Evolutionary conservation across 1,140 invertebrate species (phyloP), one percentile per base, ranked within the genome.

Genomic region (Oedothorax gibbosus): DNA sequence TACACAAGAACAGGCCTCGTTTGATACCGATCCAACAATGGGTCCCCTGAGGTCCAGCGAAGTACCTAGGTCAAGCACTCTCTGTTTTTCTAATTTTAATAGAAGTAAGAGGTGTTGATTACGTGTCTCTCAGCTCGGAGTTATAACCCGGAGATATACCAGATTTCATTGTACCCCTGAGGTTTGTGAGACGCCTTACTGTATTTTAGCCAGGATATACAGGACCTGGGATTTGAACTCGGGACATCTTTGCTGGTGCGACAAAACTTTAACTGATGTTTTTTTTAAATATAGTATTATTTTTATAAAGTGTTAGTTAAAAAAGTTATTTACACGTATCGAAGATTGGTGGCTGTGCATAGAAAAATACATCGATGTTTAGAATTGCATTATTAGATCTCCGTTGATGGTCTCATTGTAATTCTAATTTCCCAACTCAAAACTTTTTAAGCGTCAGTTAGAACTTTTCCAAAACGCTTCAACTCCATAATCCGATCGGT

Each of bases 31-130:
- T 83, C 69, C 35, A 49, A 35, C n/a, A 64, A 83, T 75, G 80
- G 75, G 69, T 57, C 80, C 80, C 80, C 11, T 18, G 71, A 51
- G 75, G 65, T 62, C 53, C 20, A 56, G 50, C 68, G 68, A 21
- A 53, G 62, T 66, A 35, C 66, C 77, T 56, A 35, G 80, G 80
- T 82, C 79, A 82, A 82, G 71, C 80, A 65, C 71, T 75, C 53
- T 54, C 57, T 77, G 72, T 77, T 84, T 84, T 84, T 77, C 82
- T 84, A 84, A 84, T 84, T 84, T 84, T 84, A 84, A 84, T 84
- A 84, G 72, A 84, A 75, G 72, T 69, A 69, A 75, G 82, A 84
- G 82, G 82, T 77, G 82, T 84, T 84, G 82, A 84, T 84, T 84
- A 69, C 82, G 72, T 69, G 62, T 76, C 82, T 73, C 71, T 35